Conservation (phyloP, 2,113 vertebrate species). For the Anolis carolinensis region DNA sequence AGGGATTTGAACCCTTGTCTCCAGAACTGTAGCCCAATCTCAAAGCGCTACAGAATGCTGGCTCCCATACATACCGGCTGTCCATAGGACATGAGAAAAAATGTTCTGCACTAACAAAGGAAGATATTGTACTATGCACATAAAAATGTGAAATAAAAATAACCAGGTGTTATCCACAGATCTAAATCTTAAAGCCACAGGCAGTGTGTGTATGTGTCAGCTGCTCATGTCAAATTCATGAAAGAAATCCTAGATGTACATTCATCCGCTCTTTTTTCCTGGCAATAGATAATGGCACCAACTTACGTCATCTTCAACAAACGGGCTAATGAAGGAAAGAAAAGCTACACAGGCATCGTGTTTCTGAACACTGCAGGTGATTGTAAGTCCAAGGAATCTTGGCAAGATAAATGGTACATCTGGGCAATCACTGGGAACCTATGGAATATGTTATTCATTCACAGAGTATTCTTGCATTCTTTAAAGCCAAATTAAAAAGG, state of each 20-base stretch:
- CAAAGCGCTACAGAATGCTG: not conserved
- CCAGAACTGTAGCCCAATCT: too few relatives aligned
- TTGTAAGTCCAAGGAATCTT: not conserved
- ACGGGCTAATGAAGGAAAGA: conserved; percentile 9
- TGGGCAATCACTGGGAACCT: conserved; percentile 14
- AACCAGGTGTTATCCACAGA: not conserved
- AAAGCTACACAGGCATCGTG: conserved; percentile 11
- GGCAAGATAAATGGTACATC: conserved; percentile 34
- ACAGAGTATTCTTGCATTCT: conserved; percentile 41
- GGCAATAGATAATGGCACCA: not conserved
- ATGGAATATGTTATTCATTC: conserved; percentile 55
- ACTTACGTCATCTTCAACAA: conserved; percentile 10
- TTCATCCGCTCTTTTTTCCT: not conserved
- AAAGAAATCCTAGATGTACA: conserved; percentile 25
- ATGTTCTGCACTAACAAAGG: not conserved
- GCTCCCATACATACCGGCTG: not conserved
- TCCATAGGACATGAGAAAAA: not conserved
- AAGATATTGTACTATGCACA: not conserved
- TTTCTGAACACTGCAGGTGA: conserved; percentile 38
- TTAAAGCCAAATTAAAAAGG: conserved; percentile 64
- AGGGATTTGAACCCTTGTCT: too few relatives aligned
- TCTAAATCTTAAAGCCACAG: not conserved
- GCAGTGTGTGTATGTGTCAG: not conserved
- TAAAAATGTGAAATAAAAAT: not conserved
- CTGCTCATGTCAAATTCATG: not conserved